Evolutionary conservation across 1,140 invertebrate genomes (phyloP).

Genomic region (Lamellibrachia luymesi): DNA sequence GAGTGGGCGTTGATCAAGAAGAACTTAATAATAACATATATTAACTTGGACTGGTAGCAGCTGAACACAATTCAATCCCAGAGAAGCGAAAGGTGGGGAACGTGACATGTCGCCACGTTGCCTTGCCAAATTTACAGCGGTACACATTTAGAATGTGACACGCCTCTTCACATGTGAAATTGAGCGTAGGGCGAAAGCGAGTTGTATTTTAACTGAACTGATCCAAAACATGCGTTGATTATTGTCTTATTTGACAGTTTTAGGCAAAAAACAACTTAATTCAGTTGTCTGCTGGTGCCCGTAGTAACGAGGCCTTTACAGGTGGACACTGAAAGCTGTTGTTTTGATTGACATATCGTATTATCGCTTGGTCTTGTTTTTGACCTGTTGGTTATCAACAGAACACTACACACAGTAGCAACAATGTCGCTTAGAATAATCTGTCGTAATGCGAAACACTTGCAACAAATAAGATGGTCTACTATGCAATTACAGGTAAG

Average conservation of each 20-base stretch:
- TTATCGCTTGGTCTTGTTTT: background rate
- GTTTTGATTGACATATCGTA: background rate
- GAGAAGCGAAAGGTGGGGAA: background rate
- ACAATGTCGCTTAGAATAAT: background rate
- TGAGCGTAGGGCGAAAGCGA: background rate
- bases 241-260: background rate
- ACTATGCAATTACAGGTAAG: slow-evolving; percentile 5
- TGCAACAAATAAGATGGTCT: background rate
- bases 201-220: background rate
- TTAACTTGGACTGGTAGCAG: too few species aligned
- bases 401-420: background rate
- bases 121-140: background rate
- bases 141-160: background rate
- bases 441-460: background rate
- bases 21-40: too few species aligned
- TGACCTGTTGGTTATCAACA: background rate
- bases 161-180: background rate
- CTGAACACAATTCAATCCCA: too few species aligned
- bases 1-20: too few species aligned
- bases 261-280: background rate
- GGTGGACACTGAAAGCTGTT: background rate
- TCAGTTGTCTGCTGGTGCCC: background rate
- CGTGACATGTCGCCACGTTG: background rate
- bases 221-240: background rate
- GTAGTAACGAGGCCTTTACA: background rate